Conservation (phyloP, 2,888 invertebrate species). For the Iphiclides podalirius region DNA sequence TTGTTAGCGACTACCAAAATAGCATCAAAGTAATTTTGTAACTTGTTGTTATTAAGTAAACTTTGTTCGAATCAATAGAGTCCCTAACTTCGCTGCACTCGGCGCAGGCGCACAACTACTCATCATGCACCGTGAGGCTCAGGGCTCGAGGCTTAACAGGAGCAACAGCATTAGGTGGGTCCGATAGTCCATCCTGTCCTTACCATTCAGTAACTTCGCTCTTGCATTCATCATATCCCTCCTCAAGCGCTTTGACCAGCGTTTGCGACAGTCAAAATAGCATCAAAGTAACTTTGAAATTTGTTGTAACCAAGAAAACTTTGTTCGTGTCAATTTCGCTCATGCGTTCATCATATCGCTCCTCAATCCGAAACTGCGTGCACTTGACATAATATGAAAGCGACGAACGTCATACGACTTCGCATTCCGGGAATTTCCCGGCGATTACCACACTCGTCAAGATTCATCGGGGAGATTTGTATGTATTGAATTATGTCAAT, state of each 20-base stretch:
- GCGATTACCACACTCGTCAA: constrained; percentile 51
- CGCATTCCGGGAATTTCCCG: constrained; percentile 56
- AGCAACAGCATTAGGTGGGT: constrained; percentile 95
- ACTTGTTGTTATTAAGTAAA: too few relatives aligned
- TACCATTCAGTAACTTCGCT: too few relatives aligned
- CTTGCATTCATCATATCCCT: too few relatives aligned
- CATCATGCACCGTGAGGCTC: constrained; percentile 80
- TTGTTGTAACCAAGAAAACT: too few relatives aligned
- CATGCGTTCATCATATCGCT: constrained; percentile 2
- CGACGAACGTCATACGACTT: constrained; percentile 31
- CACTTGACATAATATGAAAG: constrained; percentile 6
- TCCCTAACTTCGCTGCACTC: constrained; percentile 89
- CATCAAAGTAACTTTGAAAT: too few relatives aligned
- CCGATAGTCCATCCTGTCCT: too few relatives aligned
- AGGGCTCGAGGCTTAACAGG: constrained; percentile 86
- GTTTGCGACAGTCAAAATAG: too few relatives aligned
- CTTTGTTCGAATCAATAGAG: constrained; percentile 93
- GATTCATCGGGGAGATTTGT: constrained; percentile 43
- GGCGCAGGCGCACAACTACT: constrained; percentile 86
- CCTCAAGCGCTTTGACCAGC: too few relatives aligned
- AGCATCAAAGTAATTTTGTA: too few relatives aligned
- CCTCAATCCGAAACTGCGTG: not conserved
- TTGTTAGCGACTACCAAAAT: too few relatives aligned
- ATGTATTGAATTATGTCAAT: constrained; percentile 45
- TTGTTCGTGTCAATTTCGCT: constrained; percentile 47